Percentiles rank a stretch among this genome's conserved stretches.
Conservation (phyloP, 2,888 invertebrate species). For the Caenorhabditis sp. region DNA sequence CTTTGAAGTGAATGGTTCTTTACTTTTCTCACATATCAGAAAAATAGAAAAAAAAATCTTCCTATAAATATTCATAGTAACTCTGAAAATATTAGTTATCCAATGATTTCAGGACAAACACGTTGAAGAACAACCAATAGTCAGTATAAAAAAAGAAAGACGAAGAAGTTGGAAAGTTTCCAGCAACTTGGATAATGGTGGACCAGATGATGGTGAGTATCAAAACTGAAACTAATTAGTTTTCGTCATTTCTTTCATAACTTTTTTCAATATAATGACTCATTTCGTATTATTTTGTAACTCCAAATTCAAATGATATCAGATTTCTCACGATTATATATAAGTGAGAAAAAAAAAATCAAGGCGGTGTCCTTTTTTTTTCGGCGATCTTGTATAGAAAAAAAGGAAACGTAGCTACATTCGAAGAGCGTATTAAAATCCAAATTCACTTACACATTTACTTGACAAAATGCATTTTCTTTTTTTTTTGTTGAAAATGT, state of each 20-base stretch:
- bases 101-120: conserved; percentile 45
- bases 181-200: conserved; percentile 48
- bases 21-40: too few species aligned
- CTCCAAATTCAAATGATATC: too few species aligned
- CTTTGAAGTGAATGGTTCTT: too few species aligned
- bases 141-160: conserved; percentile 44
- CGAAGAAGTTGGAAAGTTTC: conserved; percentile 48
- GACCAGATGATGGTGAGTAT: conserved; percentile 51
- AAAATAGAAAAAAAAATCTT: too few species aligned
- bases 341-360: not conserved
- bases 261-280: not conserved
- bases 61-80: too few species aligned
- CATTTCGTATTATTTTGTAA: not conserved
- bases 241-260: too few species aligned
- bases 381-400: not conserved
- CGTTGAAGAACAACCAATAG: conserved; percentile 36
- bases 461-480: not conserved
- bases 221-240: not conserved
- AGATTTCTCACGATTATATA: too few species aligned
- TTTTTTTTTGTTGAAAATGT: not conserved
- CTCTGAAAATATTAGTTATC: too few species aligned
- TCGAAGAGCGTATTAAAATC: conserved; percentile 37
- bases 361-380: not conserved
- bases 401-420: not conserved
- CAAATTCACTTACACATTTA: conserved; percentile 37